Evolutionary conservation across 2,888 invertebrate genomes (phyloP).

Genomic region (Acanthosepion pharaonis): DNA sequence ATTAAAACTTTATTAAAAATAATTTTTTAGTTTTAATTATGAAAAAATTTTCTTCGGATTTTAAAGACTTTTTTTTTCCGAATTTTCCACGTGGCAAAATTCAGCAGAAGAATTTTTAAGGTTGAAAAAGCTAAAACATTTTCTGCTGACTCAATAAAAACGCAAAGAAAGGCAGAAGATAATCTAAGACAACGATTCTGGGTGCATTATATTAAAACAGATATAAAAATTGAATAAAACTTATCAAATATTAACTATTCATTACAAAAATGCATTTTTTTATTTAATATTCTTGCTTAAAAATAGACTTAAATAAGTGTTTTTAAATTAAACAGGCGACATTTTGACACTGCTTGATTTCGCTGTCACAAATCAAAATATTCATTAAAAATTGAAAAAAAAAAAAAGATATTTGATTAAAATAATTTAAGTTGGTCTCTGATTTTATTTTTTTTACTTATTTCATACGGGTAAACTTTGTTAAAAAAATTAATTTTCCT

Average conservation of each 20-base stretch:
- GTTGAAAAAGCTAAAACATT: not conserved
- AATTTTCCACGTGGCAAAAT: constrained; percentile 25
- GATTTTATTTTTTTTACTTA: not conserved
- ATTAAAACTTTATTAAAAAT: too few relatives aligned
- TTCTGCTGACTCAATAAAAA: not conserved
- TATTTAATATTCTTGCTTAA: not conserved
- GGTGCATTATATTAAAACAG: not conserved
- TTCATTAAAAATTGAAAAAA: not conserved
- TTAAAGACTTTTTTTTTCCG: not conserved
- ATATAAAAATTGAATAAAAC: not conserved
- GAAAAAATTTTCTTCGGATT: not conserved
- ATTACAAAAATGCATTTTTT: not conserved
- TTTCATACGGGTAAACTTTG: not conserved
- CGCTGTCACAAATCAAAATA: too few relatives aligned
- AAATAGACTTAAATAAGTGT: not conserved
- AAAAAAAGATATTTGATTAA: not conserved
- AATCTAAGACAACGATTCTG: not conserved
- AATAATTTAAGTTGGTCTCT: not conserved
- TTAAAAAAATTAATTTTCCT: not conserved
- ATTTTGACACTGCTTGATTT: not conserved
- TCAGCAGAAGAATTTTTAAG: not conserved
- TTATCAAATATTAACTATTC: not conserved
- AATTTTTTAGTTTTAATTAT: too few relatives aligned
- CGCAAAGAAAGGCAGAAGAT: not conserved
- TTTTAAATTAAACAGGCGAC: not conserved